Conservation (phyloP, 1,140 invertebrate species). For the Drosophila watanabei region DNA sequence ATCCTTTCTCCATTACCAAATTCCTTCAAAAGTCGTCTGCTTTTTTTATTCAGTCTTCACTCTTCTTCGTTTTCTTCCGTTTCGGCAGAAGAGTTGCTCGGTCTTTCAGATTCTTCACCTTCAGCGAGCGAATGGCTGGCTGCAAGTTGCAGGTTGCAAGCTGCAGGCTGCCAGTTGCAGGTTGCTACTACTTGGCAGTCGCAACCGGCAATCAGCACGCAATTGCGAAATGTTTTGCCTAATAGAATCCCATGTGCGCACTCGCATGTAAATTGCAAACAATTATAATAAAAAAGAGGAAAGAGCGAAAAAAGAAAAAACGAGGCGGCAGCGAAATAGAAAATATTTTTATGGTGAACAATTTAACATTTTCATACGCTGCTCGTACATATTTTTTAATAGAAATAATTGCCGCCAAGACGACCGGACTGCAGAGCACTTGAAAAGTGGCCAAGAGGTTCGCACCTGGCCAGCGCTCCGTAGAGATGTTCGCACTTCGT, state of each 20-base stretch:
- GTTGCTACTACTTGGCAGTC: conserved; percentile 1
- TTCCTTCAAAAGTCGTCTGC: background rate
- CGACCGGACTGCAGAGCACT: conserved; percentile 14
- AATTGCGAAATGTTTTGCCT: conserved; percentile 81
- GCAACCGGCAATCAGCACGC: conserved; percentile 76
- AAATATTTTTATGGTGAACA: conserved; percentile 49
- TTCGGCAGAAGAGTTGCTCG: background rate
- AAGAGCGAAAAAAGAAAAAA: background rate
- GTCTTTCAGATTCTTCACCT: conserved; percentile 5
- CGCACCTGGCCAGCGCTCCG: conserved; percentile 23
- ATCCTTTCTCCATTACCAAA: background rate
- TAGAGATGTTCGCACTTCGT: conserved; percentile 81
- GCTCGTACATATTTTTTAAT: conserved; percentile 65
- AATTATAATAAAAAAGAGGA: conserved; percentile 27
- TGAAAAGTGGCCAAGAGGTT: conserved; percentile 50
- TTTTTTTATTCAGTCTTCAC: background rate
- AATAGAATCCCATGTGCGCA: conserved; percentile 77
- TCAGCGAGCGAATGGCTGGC: background rate
- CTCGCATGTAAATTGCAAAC: conserved; percentile 77
- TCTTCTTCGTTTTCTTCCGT: background rate
- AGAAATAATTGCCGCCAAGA: conserved; percentile 66
- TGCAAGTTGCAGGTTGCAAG: background rate
- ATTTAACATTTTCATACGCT: conserved; percentile 42
- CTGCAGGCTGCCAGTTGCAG: conserved; percentile 6
- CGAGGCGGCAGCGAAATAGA: conserved; percentile 5